Evolutionary conservation across 1,140 invertebrate species (phyloP).

Genomic region (Pectinophora gossypiella): DNA sequence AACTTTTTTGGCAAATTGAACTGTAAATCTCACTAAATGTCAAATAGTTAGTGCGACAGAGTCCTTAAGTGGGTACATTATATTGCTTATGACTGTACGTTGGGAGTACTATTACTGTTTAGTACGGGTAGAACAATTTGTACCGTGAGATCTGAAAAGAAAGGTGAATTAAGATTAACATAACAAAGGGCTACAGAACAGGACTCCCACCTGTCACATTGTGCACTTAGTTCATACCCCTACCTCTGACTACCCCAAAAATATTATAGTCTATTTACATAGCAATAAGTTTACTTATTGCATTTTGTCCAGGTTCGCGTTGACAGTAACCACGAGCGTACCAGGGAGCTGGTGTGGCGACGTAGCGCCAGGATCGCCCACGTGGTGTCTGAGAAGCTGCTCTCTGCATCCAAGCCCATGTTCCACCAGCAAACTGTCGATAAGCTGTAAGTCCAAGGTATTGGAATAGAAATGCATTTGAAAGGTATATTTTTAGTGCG

Average conservation of each 20-base stretch:
- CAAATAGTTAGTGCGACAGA: too few relatives aligned
- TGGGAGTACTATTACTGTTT: slow-evolving; percentile 30
- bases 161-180: background rate
- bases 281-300: too few relatives aligned
- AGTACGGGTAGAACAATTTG: slow-evolving; percentile 42
- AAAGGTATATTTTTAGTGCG: too few relatives aligned
- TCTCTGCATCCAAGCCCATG: slow-evolving; percentile 85
- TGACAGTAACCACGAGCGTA: slow-evolving; percentile 89
- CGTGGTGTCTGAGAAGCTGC: slow-evolving; percentile 87
- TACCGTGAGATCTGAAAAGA: slow-evolving; percentile 48
- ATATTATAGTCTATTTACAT: too few relatives aligned
- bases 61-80: too few relatives aligned
- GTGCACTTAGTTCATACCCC: too few relatives aligned
- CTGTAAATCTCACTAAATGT: too few relatives aligned
- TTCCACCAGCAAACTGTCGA: slow-evolving; percentile 60
- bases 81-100: too few relatives aligned
- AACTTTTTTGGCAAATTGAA: too few relatives aligned
- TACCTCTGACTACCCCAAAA: too few relatives aligned
- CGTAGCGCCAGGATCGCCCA: slow-evolving; percentile 87
- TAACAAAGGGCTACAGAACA: too few relatives aligned
- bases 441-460: background rate
- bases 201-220: too few relatives aligned
- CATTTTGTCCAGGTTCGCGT: slow-evolving; percentile 81
- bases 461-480: background rate
- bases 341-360: slow-evolving; percentile 87